phyloP scores from a whole-genome alignment of 1,140 invertebrate genomes.

The Metaphire vulgaris region DNA sequence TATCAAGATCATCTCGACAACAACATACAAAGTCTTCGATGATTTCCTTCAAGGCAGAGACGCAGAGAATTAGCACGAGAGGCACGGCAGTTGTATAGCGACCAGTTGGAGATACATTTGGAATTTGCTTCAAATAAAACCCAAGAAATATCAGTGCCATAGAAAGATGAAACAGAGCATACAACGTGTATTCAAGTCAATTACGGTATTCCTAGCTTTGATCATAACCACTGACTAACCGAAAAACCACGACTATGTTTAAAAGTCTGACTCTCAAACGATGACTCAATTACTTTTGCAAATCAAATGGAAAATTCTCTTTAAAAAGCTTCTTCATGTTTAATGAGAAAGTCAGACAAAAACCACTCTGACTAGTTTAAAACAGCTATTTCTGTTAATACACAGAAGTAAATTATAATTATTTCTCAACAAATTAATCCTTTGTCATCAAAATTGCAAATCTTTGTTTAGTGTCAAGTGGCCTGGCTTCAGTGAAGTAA shows the following conservation, averaged over 20 bases:
- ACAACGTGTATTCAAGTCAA: not conserved
- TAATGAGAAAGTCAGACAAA: too few species aligned
- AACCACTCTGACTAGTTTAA: too few species aligned
- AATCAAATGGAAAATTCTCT: too few species aligned
- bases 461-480: not conserved
- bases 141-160: not conserved
- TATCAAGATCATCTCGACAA: not conserved
- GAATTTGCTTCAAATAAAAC: slow-evolving; percentile 47
- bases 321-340: too few species aligned
- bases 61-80: slow-evolving; percentile 70
- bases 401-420: too few species aligned
- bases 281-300: not conserved
- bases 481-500: not conserved
- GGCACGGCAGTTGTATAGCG: slow-evolving; percentile 69
- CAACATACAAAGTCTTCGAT: slow-evolving; percentile 84
- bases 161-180: not conserved
- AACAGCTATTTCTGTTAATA: too few species aligned
- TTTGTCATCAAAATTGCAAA: too few species aligned
- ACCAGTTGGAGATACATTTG: slow-evolving; percentile 51
- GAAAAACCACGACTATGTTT: too few species aligned
- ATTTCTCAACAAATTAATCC: too few species aligned
- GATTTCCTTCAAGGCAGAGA: slow-evolving; percentile 93
- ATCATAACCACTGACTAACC: not conserved
- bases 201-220: not conserved
- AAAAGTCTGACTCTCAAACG: not conserved